Conservation (phyloP, 2,888 invertebrate genomes). For the Allacma fusca region DNA sequence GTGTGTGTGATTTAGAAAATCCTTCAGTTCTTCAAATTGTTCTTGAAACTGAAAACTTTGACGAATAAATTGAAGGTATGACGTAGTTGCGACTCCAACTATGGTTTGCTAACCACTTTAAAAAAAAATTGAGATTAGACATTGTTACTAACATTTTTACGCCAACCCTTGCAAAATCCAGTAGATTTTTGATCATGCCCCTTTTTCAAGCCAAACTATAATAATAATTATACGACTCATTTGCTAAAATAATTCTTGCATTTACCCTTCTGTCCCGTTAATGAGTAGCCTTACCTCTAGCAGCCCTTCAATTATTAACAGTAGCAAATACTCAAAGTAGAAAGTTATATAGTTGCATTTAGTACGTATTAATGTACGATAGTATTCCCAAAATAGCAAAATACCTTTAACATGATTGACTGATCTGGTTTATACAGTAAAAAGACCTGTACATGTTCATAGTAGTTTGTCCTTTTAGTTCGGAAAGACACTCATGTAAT, state of each 20-base stretch:
- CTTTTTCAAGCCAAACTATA: background rate
- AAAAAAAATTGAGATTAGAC: background rate
- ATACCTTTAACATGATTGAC: too few relatives aligned
- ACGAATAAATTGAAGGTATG: conserved; percentile 66
- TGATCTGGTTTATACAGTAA: too few relatives aligned
- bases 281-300: too few relatives aligned
- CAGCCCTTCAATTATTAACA: too few relatives aligned
- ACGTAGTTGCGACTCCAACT: background rate
- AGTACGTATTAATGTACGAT: too few relatives aligned
- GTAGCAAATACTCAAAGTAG: too few relatives aligned
- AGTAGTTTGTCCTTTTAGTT: too few relatives aligned
- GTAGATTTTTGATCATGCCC: background rate
- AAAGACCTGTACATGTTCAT: too few relatives aligned
- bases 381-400: too few relatives aligned
- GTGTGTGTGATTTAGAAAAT: conserved; percentile 70
- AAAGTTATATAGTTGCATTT: too few relatives aligned
- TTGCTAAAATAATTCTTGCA: background rate
- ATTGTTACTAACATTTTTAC: conserved; percentile 1
- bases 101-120: background rate
- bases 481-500: too few relatives aligned
- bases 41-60: conserved; percentile 95
- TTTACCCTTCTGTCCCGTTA: too few relatives aligned
- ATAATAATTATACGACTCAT: background rate
- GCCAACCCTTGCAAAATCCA: conserved; percentile 9
- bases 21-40: conserved; percentile 99